Conservation (phyloP, 2,797 vertebrate species). For the Rhynchonycteris naso region DNA sequence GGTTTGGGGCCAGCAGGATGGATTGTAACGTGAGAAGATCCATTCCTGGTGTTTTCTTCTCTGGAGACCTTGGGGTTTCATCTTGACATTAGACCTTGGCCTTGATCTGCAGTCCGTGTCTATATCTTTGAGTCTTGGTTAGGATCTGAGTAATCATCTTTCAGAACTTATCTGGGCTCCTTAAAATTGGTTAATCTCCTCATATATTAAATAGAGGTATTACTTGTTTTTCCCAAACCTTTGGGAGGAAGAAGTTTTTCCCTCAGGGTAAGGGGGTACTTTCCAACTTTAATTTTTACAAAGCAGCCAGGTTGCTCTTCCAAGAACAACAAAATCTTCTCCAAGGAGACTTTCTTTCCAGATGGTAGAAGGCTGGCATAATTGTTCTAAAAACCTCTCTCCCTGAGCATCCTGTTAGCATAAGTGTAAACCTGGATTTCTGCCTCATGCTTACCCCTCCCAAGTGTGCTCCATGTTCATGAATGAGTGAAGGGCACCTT, state of each 20-base stretch:
- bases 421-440: slow-evolving; percentile 34
- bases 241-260: not conserved
- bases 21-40: not conserved
- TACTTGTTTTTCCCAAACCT: not conserved
- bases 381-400: slow-evolving; percentile 55
- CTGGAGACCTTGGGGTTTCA: not conserved
- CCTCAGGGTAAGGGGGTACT: not conserved
- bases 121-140: not conserved
- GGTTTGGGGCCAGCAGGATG: too few species aligned
- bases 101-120: not conserved
- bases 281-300: slow-evolving; percentile 56
- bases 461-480: not conserved
- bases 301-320: slow-evolving; percentile 15
- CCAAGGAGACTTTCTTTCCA: slow-evolving; percentile 58
- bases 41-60: not conserved
- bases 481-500: not conserved
- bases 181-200: slow-evolving; percentile 28
- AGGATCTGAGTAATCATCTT: not conserved
- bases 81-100: not conserved
- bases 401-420: slow-evolving; percentile 14
- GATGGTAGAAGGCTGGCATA: slow-evolving; percentile 44
- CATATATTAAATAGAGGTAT: not conserved
- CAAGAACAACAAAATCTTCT: slow-evolving; percentile 52
- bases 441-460: not conserved
- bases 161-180: not conserved